Percentiles rank a stretch among this genome's conserved stretches.
These are phyloP conservation scores for Dastarcus helophoroides DNA, from an alignment of 2,888 invertebrate species.

Conservation along the genomic window DNA sequence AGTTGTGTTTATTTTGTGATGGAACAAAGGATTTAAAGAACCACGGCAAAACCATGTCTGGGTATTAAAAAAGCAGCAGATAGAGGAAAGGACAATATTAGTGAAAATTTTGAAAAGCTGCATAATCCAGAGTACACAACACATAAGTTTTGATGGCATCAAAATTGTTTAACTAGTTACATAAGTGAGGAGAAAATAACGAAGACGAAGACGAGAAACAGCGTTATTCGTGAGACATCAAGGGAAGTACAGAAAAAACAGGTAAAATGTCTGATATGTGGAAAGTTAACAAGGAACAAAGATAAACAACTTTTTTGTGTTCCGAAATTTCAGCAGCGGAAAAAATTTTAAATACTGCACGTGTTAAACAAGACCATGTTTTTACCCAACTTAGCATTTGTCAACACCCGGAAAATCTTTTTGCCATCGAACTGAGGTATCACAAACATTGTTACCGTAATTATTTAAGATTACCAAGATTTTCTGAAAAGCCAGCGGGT, in stretches of 20 bases:
- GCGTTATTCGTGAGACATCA: slow-evolving; percentile 13
- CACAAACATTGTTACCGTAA: slow-evolving; percentile 18
- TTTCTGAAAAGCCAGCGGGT: slow-evolving; percentile 13
- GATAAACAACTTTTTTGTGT: slow-evolving; percentile 15
- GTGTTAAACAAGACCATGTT: slow-evolving; percentile 17
- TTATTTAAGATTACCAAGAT: slow-evolving; percentile 17
- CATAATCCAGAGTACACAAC: slow-evolving; percentile 13
- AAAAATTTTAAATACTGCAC: slow-evolving; percentile 14
- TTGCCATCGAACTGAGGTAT: slow-evolving; percentile 22
- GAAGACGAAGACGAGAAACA: slow-evolving; percentile 13
- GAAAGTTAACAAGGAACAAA: slow-evolving; percentile 15
- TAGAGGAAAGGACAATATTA: slow-evolving; percentile 13
- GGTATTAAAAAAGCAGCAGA: slow-evolving; percentile 14
- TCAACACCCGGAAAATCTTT: slow-evolving; percentile 20
- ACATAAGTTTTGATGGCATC: slow-evolving; percentile 14
- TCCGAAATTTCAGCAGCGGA: slow-evolving; percentile 19
- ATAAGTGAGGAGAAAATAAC: too few relatives aligned
- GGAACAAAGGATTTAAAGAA: slow-evolving; percentile 12
- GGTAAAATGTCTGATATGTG: slow-evolving; percentile 16
- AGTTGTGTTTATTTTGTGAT: slow-evolving; percentile 14
- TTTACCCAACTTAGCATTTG: slow-evolving; percentile 18
- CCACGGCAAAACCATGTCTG: slow-evolving; percentile 10
- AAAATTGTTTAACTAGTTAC: slow-evolving; percentile 12
- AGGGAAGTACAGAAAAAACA: slow-evolving; percentile 11
- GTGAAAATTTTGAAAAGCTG: slow-evolving; percentile 13